Evolutionary conservation across 2,797 vertebrate species (phyloP).

Genomic region (Acanthornis magna): DNA sequence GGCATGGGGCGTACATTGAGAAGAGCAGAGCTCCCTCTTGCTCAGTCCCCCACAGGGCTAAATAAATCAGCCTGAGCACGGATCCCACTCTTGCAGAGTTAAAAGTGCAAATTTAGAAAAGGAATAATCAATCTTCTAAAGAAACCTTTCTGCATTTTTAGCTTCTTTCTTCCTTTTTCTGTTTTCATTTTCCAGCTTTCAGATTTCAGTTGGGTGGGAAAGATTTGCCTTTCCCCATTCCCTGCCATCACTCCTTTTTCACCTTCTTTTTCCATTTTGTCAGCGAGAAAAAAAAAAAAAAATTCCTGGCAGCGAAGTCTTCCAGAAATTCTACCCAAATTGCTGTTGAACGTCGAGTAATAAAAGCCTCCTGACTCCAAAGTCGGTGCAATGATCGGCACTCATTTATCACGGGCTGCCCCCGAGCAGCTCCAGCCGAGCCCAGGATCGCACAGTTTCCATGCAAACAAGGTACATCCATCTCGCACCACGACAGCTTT

Average conservation of each 20-base stretch:
- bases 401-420: constrained; percentile 25
- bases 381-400: background rate
- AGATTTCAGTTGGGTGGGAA: background rate
- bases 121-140: background rate
- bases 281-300: background rate
- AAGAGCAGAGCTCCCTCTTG: background rate
- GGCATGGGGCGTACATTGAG: background rate
- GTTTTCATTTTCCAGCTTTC: background rate
- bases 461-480: constrained; percentile 23
- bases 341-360: constrained; percentile 5
- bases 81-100: background rate
- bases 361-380: background rate
- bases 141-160: background rate
- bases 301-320: background rate
- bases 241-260: background rate
- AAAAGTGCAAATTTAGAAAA: background rate
- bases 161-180: background rate
- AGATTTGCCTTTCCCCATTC: background rate
- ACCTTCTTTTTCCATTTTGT: background rate
- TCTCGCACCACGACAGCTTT: background rate
- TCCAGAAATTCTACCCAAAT: constrained; percentile 26
- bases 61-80: background rate
- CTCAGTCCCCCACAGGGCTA: background rate
- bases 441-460: background rate
- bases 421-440: background rate